Percentiles rank a stretch among this genome's conserved stretches.
phyloP scores from a whole-genome alignment of 2,113 vertebrate genomes.

The Melanostigma gelatinosum region DNA sequence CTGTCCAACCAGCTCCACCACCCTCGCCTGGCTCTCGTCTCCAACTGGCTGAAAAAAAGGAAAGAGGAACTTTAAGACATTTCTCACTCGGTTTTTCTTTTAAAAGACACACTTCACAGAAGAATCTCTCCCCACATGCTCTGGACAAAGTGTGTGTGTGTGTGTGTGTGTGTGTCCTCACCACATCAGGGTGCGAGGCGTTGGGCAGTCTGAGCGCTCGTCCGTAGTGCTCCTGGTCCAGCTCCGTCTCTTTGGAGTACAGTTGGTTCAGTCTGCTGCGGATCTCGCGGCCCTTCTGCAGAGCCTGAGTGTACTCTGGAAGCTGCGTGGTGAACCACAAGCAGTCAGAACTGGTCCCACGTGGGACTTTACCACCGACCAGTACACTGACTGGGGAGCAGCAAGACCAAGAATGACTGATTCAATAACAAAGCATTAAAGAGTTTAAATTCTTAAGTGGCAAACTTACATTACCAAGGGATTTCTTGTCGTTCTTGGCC shows the following conservation, averaged over 20 bases:
- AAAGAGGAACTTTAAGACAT: not conserved
- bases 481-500: slow-evolving; percentile 76
- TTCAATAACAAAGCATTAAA: not conserved
- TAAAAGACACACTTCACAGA: not conserved
- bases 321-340: slow-evolving; percentile 68
- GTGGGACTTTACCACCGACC: not conserved
- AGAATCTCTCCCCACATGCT: not conserved
- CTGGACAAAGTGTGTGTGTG: not conserved
- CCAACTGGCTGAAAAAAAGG: slow-evolving; percentile 84
- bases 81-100: not conserved
- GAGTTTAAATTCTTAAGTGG: not conserved
- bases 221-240: slow-evolving; percentile 86
- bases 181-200: slow-evolving; percentile 88
- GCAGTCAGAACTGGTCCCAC: not conserved
- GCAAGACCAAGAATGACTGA: not conserved
- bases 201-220: slow-evolving; percentile 89
- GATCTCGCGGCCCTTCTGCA: slow-evolving; percentile 83
- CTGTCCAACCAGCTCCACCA: slow-evolving; percentile 86
- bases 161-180: slow-evolving; percentile 66
- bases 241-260: slow-evolving; percentile 70
- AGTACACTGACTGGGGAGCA: not conserved
- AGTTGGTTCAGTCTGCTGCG: slow-evolving; percentile 81
- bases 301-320: slow-evolving; percentile 78
- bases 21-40: slow-evolving; percentile 88
- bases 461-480: slow-evolving; percentile 75